Evolutionary conservation across 2,888 invertebrate species (phyloP), one percentile per base, ranked within the genome.

Genomic region (Cryptosula pallasiana): DNA sequence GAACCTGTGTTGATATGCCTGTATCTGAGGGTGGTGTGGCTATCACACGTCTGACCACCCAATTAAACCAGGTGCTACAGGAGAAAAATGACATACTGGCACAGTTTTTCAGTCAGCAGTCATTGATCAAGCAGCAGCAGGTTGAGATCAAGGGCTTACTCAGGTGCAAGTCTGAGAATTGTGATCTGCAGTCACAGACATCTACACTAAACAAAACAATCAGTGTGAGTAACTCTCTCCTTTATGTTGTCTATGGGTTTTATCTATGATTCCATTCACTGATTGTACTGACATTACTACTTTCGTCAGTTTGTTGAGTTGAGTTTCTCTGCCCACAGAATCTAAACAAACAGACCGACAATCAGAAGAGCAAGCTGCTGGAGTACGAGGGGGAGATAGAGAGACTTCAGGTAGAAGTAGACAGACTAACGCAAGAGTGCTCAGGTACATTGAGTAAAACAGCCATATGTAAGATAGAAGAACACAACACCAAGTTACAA

Each of bases 11-110:
- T 5, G 63, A 63, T 5, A 13, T 27, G 3, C 34, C 63, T 2
- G 32, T 25, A 20, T 25, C 25, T 32, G 25, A 63, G 63, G n/a
- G 32, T 5, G 63, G 63, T 63, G 27, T 27, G 32, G 63, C 63
- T 5, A 63, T 63, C 32, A 63, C 32, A 2, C 63, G 63, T 13
- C 63, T 63, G 25, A 32, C 63, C 9, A 63, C 63, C 9, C 63
- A 63, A 34, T 32, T 63, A 2, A 63, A 63, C 32, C 63, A 63
- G 9, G 63, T 63, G 13, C 3, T 34, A 32, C 63, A 63, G 63
- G 63, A 63, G 63, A 63, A 63, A 32, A 63, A 63, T 32, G 63
- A 63, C n/a, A 63, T 63, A 5, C 63, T 63, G 3, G 63, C 63
- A 29, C 63, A 63, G 34, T 63, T 63, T 27, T 63, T 27, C n/a